These are phyloP conservation scores for Apistogramma diplotaenia DNA, from an alignment of 2,113 vertebrate genomes.

Conservation along the genomic window DNA sequence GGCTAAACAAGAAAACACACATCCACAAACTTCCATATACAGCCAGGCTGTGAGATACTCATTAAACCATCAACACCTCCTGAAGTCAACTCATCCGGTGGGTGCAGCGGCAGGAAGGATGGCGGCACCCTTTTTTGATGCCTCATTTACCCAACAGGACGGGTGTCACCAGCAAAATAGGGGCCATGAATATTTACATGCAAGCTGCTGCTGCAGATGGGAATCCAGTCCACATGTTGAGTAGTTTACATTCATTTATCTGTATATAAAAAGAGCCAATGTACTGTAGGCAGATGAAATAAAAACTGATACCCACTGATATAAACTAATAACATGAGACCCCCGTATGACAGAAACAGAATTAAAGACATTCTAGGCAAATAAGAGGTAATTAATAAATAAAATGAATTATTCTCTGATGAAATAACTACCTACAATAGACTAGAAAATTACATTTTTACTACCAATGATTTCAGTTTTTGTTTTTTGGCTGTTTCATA, in stretches of 20 bases:
- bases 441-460: constrained; percentile 3
- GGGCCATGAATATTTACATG: constrained; percentile 38
- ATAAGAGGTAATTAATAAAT: background rate
- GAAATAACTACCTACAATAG: background rate
- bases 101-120: constrained; percentile 15
- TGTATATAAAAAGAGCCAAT: background rate
- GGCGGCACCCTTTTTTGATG: constrained; percentile 19
- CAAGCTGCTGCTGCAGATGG: background rate
- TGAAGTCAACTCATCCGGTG: constrained; percentile 7
- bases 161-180: constrained; percentile 14
- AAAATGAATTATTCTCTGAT: background rate
- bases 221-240: background rate
- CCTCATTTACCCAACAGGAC: constrained; percentile 43
- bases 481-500: constrained; percentile 1
- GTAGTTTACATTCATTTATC: background rate
- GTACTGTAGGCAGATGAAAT: background rate
- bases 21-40: background rate
- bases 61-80: constrained; percentile 49
- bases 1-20: constrained; percentile 32
- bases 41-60: constrained; percentile 27
- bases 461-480: background rate
- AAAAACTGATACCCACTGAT: background rate
- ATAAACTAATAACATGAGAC: background rate
- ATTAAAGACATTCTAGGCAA: background rate
- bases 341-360: background rate